phyloP scores from a whole-genome alignment of 2,113 vertebrate genomes.

The Carassius auratus region DNA sequence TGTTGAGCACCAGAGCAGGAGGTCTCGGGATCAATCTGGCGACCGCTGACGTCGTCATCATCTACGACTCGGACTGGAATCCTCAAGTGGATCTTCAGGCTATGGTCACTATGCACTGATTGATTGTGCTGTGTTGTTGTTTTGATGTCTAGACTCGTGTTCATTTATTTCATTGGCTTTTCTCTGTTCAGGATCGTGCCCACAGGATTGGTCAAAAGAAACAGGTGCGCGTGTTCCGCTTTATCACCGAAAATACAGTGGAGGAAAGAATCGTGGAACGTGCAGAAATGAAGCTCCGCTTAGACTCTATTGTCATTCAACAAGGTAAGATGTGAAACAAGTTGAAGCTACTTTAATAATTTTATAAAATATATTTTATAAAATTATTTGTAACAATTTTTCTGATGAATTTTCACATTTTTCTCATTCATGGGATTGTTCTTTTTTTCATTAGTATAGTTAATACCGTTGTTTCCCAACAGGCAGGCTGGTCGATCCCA shows the following conservation, averaged over 20 bases:
- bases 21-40: slow-evolving; percentile 97
- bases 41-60: slow-evolving; percentile 96
- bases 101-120: slow-evolving; percentile 80
- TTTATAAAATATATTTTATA: too few species aligned
- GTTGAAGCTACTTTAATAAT: too few species aligned
- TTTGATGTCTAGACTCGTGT: not conserved
- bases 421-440: too few species aligned
- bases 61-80: slow-evolving; percentile 99
- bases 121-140: not conserved
- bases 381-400: too few species aligned
- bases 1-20: slow-evolving; percentile 96
- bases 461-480: slow-evolving; percentile 33
- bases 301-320: slow-evolving; percentile 98
- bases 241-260: slow-evolving; percentile 96
- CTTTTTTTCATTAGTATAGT: not conserved
- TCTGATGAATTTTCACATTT: too few species aligned
- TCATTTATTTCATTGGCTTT: not conserved
- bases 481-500: slow-evolving; percentile 96
- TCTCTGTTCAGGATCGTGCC: slow-evolving; percentile 85
- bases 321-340: slow-evolving; percentile 79
- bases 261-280: slow-evolving; percentile 98
- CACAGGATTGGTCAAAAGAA: slow-evolving; percentile 98
- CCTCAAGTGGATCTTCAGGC: slow-evolving; percentile 98
- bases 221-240: slow-evolving; percentile 92
- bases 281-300: slow-evolving; percentile 96